A percentile compares a stretch with the other conserved stretches of the same genome.
phyloP scores from a whole-genome alignment of 2,888 invertebrate genomes.

The Ectobius pallidus region DNA sequence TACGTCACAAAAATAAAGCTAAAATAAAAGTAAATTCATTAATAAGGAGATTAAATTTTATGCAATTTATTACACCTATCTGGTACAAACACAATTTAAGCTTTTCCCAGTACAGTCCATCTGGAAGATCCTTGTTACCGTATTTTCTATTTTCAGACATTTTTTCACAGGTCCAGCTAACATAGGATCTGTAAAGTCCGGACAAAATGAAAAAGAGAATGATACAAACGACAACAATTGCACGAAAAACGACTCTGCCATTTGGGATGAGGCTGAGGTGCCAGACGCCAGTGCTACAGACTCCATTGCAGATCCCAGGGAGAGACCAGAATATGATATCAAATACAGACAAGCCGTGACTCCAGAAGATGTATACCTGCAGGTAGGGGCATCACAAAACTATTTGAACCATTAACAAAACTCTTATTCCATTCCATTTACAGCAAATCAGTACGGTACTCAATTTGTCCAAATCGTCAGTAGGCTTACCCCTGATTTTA shows the following conservation, averaged over 20 bases:
- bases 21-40: no score
- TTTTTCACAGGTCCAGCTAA: conserved; percentile 55
- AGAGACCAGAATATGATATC: conserved; percentile 73
- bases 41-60: no score
- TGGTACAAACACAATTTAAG: no score
- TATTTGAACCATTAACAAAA: neutral
- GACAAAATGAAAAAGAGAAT: conserved; percentile 2
- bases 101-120: no score
- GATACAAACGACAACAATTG: neutral
- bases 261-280: conserved; percentile 51
- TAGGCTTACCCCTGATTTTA: no score
- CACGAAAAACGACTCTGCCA: conserved; percentile 43
- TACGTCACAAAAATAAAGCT: no score
- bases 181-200: conserved; percentile 55
- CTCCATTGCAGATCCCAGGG: conserved; percentile 61
- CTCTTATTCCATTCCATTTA: neutral
- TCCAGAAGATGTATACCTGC: conserved; percentile 85
- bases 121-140: no score
- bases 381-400: conserved; percentile 58
- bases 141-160: neutral
- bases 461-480: no score
- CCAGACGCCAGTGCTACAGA: conserved; percentile 42
- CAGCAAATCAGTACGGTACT: no score
- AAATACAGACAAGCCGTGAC: conserved; percentile 84
- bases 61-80: no score